These are phyloP conservation scores for Phyllotreta cruciferae DNA, from an alignment of 2,888 invertebrate genomes.

Conservation along the genomic window DNA sequence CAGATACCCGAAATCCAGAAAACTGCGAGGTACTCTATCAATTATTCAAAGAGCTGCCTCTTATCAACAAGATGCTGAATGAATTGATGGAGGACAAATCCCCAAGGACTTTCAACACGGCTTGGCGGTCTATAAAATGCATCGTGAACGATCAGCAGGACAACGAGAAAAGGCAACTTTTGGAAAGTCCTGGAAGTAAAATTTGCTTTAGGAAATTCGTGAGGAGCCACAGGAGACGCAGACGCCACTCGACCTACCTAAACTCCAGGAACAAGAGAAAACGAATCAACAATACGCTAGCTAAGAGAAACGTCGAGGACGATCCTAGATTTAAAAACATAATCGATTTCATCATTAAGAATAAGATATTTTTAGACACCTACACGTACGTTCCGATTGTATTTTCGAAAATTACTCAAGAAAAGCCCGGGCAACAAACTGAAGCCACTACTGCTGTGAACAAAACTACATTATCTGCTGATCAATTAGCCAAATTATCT, in stretches of 20 bases:
- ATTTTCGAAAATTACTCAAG: constrained; percentile 37
- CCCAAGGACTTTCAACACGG: constrained; percentile 22
- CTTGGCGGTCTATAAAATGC: constrained; percentile 38
- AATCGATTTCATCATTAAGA: constrained; percentile 39
- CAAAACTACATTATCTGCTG: no score
- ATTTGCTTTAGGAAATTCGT: constrained; percentile 39
- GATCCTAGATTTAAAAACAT: constrained; percentile 36
- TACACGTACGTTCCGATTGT: constrained; percentile 44
- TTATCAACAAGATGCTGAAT: constrained; percentile 23
- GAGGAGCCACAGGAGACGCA: constrained; percentile 28
- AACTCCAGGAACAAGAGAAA: constrained; percentile 33
- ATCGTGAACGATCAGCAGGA: constrained; percentile 35
- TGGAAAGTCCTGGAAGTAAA: constrained; percentile 36
- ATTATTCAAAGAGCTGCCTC: constrained; percentile 24
- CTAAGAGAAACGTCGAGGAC: constrained; percentile 24
- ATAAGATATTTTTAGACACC: constrained; percentile 39
- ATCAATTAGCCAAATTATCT: neutral
- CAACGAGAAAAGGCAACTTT: constrained; percentile 20
- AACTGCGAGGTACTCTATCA: constrained; percentile 15
- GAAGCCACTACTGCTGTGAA: no score
- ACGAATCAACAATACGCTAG: constrained; percentile 26
- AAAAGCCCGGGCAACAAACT: no score
- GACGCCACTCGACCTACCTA: constrained; percentile 40
- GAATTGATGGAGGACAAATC: constrained; percentile 25
- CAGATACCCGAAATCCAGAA: constrained; percentile 12